Evolutionary conservation across 1,140 invertebrate genomes (phyloP).

Genomic region (Chrysoperla carnea): DNA sequence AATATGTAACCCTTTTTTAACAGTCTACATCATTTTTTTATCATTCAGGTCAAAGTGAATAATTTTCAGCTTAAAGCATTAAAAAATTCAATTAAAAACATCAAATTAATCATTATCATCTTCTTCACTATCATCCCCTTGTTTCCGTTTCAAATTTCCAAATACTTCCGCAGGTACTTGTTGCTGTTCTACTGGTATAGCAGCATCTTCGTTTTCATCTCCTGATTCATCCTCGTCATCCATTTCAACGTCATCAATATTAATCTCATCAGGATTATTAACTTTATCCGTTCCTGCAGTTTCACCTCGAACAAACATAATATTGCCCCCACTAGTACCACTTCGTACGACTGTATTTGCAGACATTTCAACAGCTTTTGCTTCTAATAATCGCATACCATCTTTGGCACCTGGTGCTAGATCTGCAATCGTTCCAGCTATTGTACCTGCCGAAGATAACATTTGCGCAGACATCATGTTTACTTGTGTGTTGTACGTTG

Average conservation of each 20-base stretch:
- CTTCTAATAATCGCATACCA: slow-evolving; percentile 77
- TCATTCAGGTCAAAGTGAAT: too few relatives aligned
- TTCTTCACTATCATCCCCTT: slow-evolving; percentile 15
- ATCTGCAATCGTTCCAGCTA: slow-evolving; percentile 43
- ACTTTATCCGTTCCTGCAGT: slow-evolving; percentile 61
- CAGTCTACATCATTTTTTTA: too few relatives aligned
- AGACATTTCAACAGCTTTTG: slow-evolving; percentile 51
- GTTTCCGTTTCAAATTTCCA: slow-evolving; percentile 44
- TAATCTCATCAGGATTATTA: slow-evolving; percentile 87
- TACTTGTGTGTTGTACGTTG: slow-evolving; percentile 89
- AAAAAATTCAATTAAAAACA: too few relatives aligned
- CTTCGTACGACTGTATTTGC: slow-evolving; percentile 28
- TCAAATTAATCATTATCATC: slow-evolving; percentile 6
- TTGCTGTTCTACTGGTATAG: slow-evolving; percentile 60
- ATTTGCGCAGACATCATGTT: slow-evolving; percentile 98
- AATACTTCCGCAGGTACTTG: slow-evolving; percentile 71
- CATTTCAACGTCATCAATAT: slow-evolving; percentile 69
- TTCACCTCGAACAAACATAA: slow-evolving; percentile 71
- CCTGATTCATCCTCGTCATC: slow-evolving; percentile 51
- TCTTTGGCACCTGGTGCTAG: slow-evolving; percentile 52
- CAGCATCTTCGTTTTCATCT: slow-evolving; percentile 33
- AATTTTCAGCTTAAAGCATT: too few relatives aligned
- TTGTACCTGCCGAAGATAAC: slow-evolving; percentile 52
- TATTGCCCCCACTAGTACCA: slow-evolving; percentile 37
- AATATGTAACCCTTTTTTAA: too few relatives aligned